These are phyloP conservation scores for Labrus mixtus DNA, from an alignment of 2,113 vertebrate genomes.

Conservation along the genomic window DNA sequence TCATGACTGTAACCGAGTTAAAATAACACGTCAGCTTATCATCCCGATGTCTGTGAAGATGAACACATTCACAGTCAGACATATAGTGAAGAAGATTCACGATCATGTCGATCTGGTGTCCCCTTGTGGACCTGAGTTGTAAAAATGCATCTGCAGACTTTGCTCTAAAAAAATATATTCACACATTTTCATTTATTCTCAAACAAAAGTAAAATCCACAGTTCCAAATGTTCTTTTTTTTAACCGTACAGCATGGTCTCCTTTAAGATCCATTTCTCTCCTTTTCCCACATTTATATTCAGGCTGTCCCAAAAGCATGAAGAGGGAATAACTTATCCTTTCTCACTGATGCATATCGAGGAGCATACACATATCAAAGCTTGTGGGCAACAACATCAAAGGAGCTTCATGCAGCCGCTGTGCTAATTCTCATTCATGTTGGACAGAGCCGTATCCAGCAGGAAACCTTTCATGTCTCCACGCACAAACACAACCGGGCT, in stretches of 20 bases:
- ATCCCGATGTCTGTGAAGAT: too few species aligned
- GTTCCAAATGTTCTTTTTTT: too few species aligned
- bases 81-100: too few species aligned
- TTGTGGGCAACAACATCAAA: constrained; percentile 56
- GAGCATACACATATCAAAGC: constrained; percentile 58
- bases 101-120: too few species aligned
- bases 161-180: too few species aligned
- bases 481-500: neutral
- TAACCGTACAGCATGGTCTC: too few species aligned
- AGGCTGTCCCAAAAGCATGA: neutral
- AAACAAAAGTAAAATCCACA: too few species aligned
- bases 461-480: constrained; percentile 32
- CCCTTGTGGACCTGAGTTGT: too few species aligned
- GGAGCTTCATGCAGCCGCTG: constrained; percentile 10
- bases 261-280: neutral
- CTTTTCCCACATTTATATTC: constrained; percentile 13
- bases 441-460: constrained; percentile 22
- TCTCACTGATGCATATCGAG: constrained; percentile 54
- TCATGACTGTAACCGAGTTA: neutral
- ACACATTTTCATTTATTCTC: too few species aligned
- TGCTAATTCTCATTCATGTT: constrained; percentile 58
- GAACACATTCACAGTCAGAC: too few species aligned
- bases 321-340: constrained; percentile 40
- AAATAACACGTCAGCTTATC: too few species aligned
- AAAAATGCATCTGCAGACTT: too few species aligned